Evolutionary conservation across 2,797 vertebrate species (phyloP).

Genomic region (Cheirogaleus major): DNA sequence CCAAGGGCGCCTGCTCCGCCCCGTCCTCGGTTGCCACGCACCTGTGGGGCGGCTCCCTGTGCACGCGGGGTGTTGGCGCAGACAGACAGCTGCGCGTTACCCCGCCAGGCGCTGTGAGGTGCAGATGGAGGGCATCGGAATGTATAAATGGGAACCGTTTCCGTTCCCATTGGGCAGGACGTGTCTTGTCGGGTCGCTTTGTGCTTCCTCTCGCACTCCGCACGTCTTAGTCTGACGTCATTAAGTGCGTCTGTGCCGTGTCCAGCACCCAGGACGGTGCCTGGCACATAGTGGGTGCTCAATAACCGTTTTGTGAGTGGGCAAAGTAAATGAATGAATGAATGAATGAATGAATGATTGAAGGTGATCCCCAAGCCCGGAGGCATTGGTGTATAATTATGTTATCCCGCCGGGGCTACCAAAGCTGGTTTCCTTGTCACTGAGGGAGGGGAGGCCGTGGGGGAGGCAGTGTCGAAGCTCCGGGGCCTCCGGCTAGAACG

Average conservation of each 20-base stretch:
- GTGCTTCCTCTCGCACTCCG: fast-evolving
- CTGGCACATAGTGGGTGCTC: fast-evolving
- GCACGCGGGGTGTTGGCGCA: background rate
- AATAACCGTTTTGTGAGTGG: background rate
- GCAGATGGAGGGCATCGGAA: background rate
- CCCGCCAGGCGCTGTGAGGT: background rate
- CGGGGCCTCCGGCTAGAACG: fast-evolving
- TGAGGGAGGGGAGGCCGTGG: fast-evolving
- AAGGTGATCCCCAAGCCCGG: fast-evolving
- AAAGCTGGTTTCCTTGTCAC: no score
- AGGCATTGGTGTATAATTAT: fast-evolving
- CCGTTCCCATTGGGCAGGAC: background rate
- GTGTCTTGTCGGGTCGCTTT: fast-evolving
- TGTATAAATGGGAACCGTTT: fast-evolving
- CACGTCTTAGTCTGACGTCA: fast-evolving
- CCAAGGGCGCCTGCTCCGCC: background rate
- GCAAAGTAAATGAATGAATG: background rate
- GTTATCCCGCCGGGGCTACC: fast-evolving
- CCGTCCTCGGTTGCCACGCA: background rate
- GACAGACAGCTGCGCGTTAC: background rate
- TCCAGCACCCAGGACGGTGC: background rate
- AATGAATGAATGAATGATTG: background rate
- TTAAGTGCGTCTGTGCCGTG: fast-evolving
- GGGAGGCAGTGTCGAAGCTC: fast-evolving
- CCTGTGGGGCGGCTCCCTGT: background rate